Base-by-base conservation (phyloP, 2,113 vertebrate genomes). In the Brachyhypopomus occidentalis region DNA sequence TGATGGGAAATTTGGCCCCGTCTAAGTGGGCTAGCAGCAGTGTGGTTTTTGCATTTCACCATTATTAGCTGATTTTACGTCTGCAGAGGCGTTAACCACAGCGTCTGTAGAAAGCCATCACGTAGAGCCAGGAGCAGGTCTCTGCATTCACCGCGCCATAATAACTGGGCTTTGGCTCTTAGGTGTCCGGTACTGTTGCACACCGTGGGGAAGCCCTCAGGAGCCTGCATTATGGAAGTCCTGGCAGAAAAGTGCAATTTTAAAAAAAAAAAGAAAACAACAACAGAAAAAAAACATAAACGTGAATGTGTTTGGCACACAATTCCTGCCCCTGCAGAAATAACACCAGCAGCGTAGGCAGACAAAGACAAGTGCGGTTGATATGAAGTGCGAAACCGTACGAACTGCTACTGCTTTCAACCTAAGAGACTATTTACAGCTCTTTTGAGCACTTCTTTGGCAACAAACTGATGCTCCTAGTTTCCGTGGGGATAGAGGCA, bases 321-420 rank as follows among this genome's bases (percentile, higher is more conserved):
- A 63, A 52, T 36, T 55, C 34, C 4, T 58, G 23, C 20, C 30
- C 17, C 16, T 80, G 17, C 19, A 55, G 79, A 80, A 80, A 52
- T 71, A 74, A 67, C 79, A 80, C 52, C 66, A 71, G 66, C n/a
- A 55, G 60, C 45, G 12, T 52, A 52, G 45, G 12, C 41, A 41
- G 41, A 41, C 45, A 52, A 52, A 52, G 45, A 52, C 45, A 52
- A 52, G 45, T 1, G 3, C 45, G 12, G 8, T 52, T 52, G 45
- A 52, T 52, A 52, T 52, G 45, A 52, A 52, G 45, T 52, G 45
- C 45, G 12, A 52, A 52, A 9, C 45, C 45, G 5, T 52, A 12
- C 12, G 45, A 52, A 52, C 45, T 52, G 45, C n/a, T n/a, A 55
- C 9, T 55, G 4, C n/a, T 60, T 60, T 60, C 58, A 60, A 22